phyloP scores from a whole-genome alignment of 2,113 vertebrate genomes.

The Trogon melanurus region DNA sequence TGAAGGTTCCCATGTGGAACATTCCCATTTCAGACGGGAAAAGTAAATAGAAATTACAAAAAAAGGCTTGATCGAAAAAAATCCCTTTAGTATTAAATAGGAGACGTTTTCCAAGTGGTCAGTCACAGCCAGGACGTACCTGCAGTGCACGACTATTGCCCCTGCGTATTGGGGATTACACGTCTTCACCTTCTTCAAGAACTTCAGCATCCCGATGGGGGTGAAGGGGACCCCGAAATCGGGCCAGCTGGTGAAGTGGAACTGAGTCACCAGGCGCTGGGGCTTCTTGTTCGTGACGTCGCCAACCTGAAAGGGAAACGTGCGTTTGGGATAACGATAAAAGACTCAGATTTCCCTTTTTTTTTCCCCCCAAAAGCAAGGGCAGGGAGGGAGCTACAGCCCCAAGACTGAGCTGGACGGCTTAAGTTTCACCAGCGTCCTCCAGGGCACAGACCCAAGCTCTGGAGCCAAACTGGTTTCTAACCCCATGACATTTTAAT shows the following conservation, averaged over 20 bases:
- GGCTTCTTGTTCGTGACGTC: constrained; percentile 96
- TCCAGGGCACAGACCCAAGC: accelerated
- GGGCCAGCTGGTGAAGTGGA: constrained; percentile 99
- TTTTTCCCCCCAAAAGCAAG: background rate
- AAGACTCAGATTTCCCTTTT: background rate
- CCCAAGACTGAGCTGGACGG: background rate
- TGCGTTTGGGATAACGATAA: accelerated
- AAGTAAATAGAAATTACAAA: background rate
- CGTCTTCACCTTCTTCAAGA: constrained; percentile 96
- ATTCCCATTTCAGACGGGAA: accelerated
- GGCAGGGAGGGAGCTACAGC: background rate
- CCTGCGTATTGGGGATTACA: constrained; percentile 95
- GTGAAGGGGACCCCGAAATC: constrained; percentile 98
- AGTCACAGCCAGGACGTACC: constrained; percentile 72
- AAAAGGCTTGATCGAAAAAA: background rate
- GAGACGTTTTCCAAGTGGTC: accelerated
- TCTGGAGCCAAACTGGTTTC: background rate
- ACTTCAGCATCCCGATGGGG: constrained; percentile 98
- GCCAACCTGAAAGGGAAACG: constrained; percentile 81
- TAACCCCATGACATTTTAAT: background rate
- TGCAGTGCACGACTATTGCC: constrained; percentile 96
- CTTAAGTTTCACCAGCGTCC: background rate
- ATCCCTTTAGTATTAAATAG: background rate
- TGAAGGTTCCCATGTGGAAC: background rate
- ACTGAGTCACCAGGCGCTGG: constrained; percentile 95